phyloP scores from a whole-genome alignment of 1,140 invertebrate genomes.

The Zaprionus ghesquierei region DNA sequence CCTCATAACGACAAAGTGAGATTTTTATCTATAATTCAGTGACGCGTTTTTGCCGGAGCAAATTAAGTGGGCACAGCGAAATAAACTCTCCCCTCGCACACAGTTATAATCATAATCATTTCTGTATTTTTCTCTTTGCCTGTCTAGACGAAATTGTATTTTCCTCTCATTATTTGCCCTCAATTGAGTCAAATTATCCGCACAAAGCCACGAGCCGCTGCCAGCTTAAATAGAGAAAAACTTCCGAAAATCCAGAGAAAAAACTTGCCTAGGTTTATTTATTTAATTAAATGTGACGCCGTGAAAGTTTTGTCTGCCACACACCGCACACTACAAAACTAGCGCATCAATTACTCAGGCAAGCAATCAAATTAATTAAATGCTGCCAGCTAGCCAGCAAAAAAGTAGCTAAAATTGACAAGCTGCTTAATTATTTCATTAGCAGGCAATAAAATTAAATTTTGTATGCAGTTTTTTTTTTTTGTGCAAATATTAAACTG shows the following conservation, averaged over 20 bases:
- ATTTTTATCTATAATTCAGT: conserved; percentile 78
- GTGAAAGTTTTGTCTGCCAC: conserved; percentile 51
- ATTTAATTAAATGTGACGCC: conserved; percentile 71
- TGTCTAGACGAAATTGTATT: conserved; percentile 71
- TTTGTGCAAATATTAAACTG: not conserved
- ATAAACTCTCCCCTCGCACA: too few relatives aligned
- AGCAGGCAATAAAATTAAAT: not conserved
- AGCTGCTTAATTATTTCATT: conserved; percentile 1
- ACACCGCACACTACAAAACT: conserved; percentile 31
- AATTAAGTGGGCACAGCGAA: conserved; percentile 33
- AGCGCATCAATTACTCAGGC: conserved; percentile 9
- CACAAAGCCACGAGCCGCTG: not conserved
- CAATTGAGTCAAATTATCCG: conserved; percentile 38
- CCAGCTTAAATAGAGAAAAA: conserved; percentile 46
- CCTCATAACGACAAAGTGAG: conserved; percentile 76
- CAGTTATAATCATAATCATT: conserved; percentile 58
- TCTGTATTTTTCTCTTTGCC: conserved; percentile 13
- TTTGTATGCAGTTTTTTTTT: not conserved
- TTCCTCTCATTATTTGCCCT: conserved; percentile 62
- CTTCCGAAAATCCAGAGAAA: conserved; percentile 39
- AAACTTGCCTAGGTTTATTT: conserved; percentile 69
- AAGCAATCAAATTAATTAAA: conserved; percentile 36
- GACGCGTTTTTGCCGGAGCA: conserved; percentile 39
- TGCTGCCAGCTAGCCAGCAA: not conserved
- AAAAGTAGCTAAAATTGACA: not conserved